Conservation (phyloP, 2,888 invertebrate genomes). For the Sericinus montela region DNA sequence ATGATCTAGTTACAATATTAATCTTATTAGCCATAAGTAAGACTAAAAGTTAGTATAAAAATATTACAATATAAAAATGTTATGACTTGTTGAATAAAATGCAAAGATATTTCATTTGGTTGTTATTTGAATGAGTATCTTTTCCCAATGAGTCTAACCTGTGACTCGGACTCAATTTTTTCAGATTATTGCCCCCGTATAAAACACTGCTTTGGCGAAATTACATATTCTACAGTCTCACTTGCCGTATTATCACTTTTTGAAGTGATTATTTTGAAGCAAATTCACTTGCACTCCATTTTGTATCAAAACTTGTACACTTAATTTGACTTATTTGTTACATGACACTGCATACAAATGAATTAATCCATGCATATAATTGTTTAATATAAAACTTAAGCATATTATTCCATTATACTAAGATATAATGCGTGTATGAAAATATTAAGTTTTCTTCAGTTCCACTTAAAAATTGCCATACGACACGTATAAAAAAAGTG, state of each 20-base stretch:
- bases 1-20: not conserved
- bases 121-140: not conserved
- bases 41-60: slow-evolving; percentile 16
- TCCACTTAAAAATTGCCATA: too few relatives aligned
- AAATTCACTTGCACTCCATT: not conserved
- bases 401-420: not conserved
- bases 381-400: not conserved
- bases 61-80: slow-evolving; percentile 18
- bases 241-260: not conserved
- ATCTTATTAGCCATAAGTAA: not conserved
- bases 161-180: not conserved
- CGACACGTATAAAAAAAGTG: too few relatives aligned
- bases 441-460: too few relatives aligned
- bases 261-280: not conserved
- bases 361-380: not conserved
- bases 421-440: too few relatives aligned
- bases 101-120: slow-evolving; percentile 12
- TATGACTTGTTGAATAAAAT: slow-evolving; percentile 13
- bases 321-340: not conserved
- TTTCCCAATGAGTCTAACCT: not conserved
- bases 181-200: slow-evolving; percentile 3
- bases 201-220: slow-evolving; percentile 4
- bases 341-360: not conserved
- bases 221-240: not conserved
- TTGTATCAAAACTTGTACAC: not conserved